Percentiles rank a stretch among this genome's conserved stretches.
phyloP scores from a whole-genome alignment of 2,113 vertebrate genomes.

The Megaceryle maxima region DNA sequence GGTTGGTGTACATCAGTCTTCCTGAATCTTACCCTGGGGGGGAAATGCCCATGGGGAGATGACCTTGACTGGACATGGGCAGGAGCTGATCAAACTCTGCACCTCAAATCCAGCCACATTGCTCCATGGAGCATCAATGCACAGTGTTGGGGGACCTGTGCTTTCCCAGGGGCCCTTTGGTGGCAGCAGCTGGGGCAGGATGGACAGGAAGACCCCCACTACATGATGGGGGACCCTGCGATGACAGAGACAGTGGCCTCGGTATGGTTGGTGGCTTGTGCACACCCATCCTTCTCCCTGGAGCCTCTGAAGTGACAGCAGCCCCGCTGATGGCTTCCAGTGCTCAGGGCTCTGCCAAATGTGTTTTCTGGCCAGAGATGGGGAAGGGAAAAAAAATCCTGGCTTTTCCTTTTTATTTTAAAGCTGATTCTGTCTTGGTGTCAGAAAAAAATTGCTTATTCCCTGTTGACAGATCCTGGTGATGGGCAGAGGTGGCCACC shows the following conservation, averaged over 20 bases:
- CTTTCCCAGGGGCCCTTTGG: neutral
- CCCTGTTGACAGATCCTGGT: rapidly evolving
- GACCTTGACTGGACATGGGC: rapidly evolving
- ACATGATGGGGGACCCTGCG: rapidly evolving
- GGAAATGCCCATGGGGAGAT: rapidly evolving
- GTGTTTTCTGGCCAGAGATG: neutral
- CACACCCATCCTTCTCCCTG: neutral
- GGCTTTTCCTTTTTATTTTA: neutral
- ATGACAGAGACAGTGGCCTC: rapidly evolving
- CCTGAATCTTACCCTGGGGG: rapidly evolving
- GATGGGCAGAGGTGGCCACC: neutral
- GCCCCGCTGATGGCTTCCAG: neutral
- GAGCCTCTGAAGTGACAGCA: neutral
- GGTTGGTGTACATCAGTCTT: neutral
- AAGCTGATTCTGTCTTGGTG: neutral
- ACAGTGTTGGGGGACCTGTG: rapidly evolving
- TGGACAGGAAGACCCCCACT: neutral
- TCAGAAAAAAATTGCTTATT: neutral
- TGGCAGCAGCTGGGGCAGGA: neutral
- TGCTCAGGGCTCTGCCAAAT: neutral
- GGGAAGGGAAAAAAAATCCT: neutral
- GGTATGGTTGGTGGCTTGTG: rapidly evolving
- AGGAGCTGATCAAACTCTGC: neutral
- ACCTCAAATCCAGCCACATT: neutral
- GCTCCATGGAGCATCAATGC: neutral